Conservation (phyloP, 2,797 vertebrate genomes). For the Loriculus beryllinus region DNA sequence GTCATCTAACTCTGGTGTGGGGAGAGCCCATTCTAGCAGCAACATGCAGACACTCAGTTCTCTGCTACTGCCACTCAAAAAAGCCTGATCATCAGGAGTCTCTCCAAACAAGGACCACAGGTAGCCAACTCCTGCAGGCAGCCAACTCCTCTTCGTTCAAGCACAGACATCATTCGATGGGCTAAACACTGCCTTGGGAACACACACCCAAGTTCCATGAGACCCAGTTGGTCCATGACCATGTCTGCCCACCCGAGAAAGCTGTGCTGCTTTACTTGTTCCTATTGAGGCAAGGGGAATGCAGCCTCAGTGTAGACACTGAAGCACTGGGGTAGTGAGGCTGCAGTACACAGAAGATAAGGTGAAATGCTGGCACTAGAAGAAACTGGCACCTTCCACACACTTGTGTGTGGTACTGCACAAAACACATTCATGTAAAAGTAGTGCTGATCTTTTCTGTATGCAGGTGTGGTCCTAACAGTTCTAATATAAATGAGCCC, state of each 20-base stretch:
- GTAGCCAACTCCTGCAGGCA: not conserved
- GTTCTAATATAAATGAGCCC: not conserved
- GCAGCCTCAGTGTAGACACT: fast-evolving
- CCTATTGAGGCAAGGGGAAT: not conserved
- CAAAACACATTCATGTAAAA: not conserved
- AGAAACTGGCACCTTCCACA: not conserved
- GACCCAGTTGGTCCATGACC: not conserved
- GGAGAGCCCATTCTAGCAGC: not conserved
- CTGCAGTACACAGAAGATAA: fast-evolving
- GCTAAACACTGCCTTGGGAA: not conserved
- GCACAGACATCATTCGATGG: not conserved
- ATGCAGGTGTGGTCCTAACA: not conserved
- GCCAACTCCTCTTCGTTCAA: not conserved
- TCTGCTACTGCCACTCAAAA: not conserved
- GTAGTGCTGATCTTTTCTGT: not conserved
- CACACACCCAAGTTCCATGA: fast-evolving
- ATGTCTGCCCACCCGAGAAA: not conserved
- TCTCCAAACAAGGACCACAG: not conserved
- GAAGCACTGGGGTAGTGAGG: not conserved
- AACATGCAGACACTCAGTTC: not conserved
- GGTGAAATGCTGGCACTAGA: not conserved
- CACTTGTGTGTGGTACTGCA: not conserved
- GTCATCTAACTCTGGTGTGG: not conserved
- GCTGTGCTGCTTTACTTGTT: not conserved
- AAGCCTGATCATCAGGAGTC: not conserved